Evolutionary conservation across 1,140 invertebrate species (phyloP), one percentile per base, ranked within the genome.

Genomic region (Drosophila ananassae): DNA sequence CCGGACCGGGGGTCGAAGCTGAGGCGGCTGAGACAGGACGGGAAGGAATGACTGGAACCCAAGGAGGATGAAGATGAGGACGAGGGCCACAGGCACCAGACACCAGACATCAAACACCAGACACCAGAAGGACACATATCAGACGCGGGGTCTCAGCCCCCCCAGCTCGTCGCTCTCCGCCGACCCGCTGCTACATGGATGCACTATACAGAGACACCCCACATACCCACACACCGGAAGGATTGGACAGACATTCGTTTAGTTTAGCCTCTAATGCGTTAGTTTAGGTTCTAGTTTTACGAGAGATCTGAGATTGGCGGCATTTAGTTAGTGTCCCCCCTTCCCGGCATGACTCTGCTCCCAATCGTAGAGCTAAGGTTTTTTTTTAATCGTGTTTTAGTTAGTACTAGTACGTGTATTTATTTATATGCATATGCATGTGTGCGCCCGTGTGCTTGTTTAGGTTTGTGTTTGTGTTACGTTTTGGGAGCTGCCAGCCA

Each of bases 251-350:
- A 62, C 51, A 72, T 75, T 72, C 67, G 44, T 44, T 69, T 54
- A 69, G 59, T 39, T 62, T 69, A 68, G 41, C 39, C 55, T 60
- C 34, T 69, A 8, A 71, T 57, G 56, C 46, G 24, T 73, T 72
- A 44, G 41, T 44, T 44, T 44, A 44, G 17, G 13, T 44, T 44
- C 13, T 85, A 80, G 73, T 74, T 87, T 58, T 81, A 78, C 61
- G 79, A 83, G 79, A 83, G 75, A 83, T 83, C 64, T 83, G 79
- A 83, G 79, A 83, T 82, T 82, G 75, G 59, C 72, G 58, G 79
- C 81, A 79, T 79, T 25, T 30, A 56, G 32, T 68, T 68, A 68
- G 51, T 24, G 28, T 57, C 39, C 48, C 37, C 37, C 55, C 7
- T 73, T 59, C 50, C 52, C 78, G 69, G 75, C 60, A 52, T 46